Percentiles rank a stretch among this genome's conserved stretches.
Evolutionary conservation across 2,113 vertebrate genomes (phyloP).

Genomic region (Perccottus glenii): DNA sequence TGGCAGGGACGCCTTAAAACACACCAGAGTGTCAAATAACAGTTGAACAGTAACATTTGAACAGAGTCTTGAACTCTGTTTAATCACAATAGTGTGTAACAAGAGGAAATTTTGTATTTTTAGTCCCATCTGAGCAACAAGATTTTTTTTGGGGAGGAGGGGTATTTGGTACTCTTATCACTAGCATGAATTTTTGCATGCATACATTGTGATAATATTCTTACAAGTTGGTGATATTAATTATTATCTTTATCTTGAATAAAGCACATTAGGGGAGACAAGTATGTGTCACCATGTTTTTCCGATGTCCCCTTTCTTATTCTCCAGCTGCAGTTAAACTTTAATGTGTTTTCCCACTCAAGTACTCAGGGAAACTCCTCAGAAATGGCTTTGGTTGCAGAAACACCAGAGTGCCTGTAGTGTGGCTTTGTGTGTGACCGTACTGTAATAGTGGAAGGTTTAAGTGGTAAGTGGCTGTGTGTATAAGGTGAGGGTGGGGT

Average conservation of each 20-base stretch:
- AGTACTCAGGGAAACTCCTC: conserved; percentile 74
- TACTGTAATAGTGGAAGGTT: conserved; percentile 51
- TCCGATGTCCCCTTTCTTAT: conserved; percentile 54
- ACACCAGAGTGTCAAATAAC: conserved; percentile 8
- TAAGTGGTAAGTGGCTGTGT: conserved; percentile 61
- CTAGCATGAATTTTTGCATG: too few species aligned
- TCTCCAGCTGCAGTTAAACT: conserved; percentile 66
- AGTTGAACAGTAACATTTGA: conserved; percentile 14
- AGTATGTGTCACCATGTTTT: conserved; percentile 37
- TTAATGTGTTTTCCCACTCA: conserved; percentile 77
- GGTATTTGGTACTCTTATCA: too few species aligned
- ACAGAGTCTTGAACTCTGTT: conserved; percentile 15
- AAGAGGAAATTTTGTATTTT: too few species aligned
- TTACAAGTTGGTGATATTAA: too few species aligned
- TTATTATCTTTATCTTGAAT: too few species aligned
- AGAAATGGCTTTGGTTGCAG: conserved; percentile 80
- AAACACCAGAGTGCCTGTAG: conserved; percentile 63
- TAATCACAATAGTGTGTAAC: neutral
- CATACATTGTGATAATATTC: too few species aligned
- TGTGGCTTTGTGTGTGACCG: conserved; percentile 50
- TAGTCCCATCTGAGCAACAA: too few species aligned
- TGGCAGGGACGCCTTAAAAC: conserved; percentile 31
- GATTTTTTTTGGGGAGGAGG: too few species aligned
- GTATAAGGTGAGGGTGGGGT: conserved; percentile 28
- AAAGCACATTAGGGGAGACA: neutral